A percentile compares a stretch with the other conserved stretches of the same genome.
Conservation (phyloP, 2,113 vertebrate genomes). For the Pao palembangensis region DNA sequence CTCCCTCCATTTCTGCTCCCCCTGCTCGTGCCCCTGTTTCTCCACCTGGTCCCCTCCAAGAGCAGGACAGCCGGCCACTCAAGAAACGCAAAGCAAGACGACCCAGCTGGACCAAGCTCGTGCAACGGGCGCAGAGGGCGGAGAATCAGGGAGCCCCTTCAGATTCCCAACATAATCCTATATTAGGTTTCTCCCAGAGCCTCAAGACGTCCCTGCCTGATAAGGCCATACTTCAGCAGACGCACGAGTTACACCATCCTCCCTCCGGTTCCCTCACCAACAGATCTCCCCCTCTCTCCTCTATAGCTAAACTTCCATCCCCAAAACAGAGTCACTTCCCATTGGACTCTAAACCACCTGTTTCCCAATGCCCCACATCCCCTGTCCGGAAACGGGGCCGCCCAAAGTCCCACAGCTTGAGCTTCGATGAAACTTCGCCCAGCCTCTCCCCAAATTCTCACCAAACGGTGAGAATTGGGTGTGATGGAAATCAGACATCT, state of each 20-base stretch:
- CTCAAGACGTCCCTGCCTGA: slow-evolving; percentile 44
- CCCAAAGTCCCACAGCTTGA: slow-evolving; percentile 62
- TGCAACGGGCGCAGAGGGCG: slow-evolving; percentile 70
- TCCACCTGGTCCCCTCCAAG: slow-evolving; percentile 46
- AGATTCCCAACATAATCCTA: slow-evolving; percentile 53
- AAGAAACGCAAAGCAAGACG: slow-evolving; percentile 90
- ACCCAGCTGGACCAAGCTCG: slow-evolving; percentile 88
- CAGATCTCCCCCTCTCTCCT: slow-evolving; percentile 37
- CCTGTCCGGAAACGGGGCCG: slow-evolving; percentile 81
- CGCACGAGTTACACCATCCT: slow-evolving; percentile 47
- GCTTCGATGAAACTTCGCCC: slow-evolving; percentile 45
- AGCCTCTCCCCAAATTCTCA: slow-evolving; percentile 77
- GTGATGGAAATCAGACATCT: slow-evolving; percentile 79
- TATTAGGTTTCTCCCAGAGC: slow-evolving; percentile 47
- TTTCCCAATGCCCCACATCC: slow-evolving; percentile 38
- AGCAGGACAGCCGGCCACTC: slow-evolving; percentile 81
- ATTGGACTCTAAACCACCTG: slow-evolving; percentile 36
- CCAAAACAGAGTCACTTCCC: slow-evolving; percentile 50
- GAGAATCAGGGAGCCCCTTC: slow-evolving; percentile 55
- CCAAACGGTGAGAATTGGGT: slow-evolving; percentile 78
- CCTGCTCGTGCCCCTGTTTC: slow-evolving; percentile 38
- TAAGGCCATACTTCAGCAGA: slow-evolving; percentile 39
- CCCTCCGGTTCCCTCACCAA: slow-evolving; percentile 26
- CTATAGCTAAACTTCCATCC: slow-evolving; percentile 52
- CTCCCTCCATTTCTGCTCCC: slow-evolving; percentile 34